phyloP scores from a whole-genome alignment of 1,140 invertebrate species.

The Aphis craccivora region DNA sequence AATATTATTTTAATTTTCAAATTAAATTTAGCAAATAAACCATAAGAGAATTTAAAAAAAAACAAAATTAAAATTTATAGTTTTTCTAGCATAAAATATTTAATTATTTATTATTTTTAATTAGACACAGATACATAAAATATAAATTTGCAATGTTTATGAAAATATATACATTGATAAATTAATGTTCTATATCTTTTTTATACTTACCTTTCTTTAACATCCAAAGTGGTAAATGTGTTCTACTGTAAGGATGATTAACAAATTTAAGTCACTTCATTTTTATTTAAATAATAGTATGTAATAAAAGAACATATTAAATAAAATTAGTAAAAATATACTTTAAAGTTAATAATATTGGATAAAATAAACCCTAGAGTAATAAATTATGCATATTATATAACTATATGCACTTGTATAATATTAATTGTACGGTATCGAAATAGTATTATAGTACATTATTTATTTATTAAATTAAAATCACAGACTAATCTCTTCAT shows the following conservation, averaged over 20 bases:
- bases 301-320: not conserved
- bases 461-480: not conserved
- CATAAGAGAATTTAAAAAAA: not conserved
- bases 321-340: not conserved
- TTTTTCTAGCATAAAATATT: not conserved
- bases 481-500: not conserved
- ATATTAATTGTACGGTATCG: too few relatives aligned
- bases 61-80: not conserved
- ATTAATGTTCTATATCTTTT: conserved; percentile 16
- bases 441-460: too few relatives aligned
- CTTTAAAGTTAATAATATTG: not conserved
- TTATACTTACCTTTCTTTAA: conserved; percentile 34
- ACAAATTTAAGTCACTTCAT: not conserved
- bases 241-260: not conserved
- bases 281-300: not conserved
- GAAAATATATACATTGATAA: not conserved
- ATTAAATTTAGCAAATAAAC: too few relatives aligned
- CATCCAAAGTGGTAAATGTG: not conserved
- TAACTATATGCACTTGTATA: too few relatives aligned
- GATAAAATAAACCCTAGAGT: not conserved
- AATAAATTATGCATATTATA: not conserved
- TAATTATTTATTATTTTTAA: not conserved
- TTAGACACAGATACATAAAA: not conserved
- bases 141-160: not conserved
- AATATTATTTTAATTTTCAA: not conserved